Evolutionary conservation across 2,797 vertebrate genomes (phyloP), one percentile per base, ranked within the genome.

Genomic region (Esox lucius): DNA sequence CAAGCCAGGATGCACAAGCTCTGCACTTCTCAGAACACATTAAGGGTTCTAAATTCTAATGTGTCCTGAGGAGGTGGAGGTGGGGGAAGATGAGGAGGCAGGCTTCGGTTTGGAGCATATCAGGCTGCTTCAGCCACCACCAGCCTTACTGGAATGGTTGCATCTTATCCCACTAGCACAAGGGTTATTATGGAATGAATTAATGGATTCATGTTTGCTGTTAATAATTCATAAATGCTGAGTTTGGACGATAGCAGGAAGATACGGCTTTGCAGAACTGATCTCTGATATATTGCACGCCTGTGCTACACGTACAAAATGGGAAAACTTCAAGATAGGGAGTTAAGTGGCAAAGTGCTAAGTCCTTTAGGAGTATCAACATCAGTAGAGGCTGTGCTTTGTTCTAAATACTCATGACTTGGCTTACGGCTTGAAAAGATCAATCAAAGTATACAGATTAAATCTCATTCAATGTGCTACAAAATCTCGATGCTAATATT

Each of bases 11-110:
- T 80, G 80, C 79, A 28, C 82, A 75, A 28, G 68, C 81, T 31
- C 77, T 26, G 71, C 83, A 79, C 85, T 77, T 69, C 80, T 87
- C 77, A 85, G 78, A 77, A 62, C 73, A 84, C 77, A 78, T 90
- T 82, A 80, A 84, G 64, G 77, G 59, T 75, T 56, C 42, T 61
- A 64, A 33, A 68, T 64, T 64, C 42, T 76, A 65, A 80, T 65
- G 59, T 65, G 46, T 70, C 8, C 49, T 72, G 49, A 79, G 78
- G 62, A 72, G 75, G 26, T n/a, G 53, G 53, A 22, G 59, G 8
- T 31, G 19, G 35, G 9, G 51, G 19, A 56, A 1, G 51, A n/a
- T 6, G n/a, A 56, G n/a, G 17, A 56, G 19, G 51, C 7, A 56
- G 53, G 53, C 17, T 59, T 59, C 59, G 56, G n/a, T 22, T 59